Evolutionary conservation across 1,140 invertebrate species (phyloP).

Genomic region (Heliconius eleuchia): DNA sequence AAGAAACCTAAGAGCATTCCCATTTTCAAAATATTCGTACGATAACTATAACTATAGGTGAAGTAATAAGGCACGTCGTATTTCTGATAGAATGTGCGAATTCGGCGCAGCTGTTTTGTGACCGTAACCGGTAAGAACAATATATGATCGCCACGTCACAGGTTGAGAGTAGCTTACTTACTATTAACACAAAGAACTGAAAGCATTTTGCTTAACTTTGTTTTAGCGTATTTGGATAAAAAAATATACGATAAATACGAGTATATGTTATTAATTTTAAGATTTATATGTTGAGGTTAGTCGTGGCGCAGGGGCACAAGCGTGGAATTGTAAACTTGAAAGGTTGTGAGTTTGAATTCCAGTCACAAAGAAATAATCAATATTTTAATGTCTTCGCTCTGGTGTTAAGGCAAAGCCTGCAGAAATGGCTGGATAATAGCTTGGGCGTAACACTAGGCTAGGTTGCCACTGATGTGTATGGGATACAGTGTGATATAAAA

Average conservation of each 20-base stretch:
- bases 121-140: conserved; percentile 44
- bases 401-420: too few species aligned
- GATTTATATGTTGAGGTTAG: too few species aligned
- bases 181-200: neutral
- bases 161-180: neutral
- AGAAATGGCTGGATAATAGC: too few species aligned
- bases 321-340: too few species aligned
- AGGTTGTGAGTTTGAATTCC: too few species aligned
- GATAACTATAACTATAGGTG: conserved; percentile 50
- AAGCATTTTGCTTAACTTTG: neutral
- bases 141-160: conserved; percentile 19
- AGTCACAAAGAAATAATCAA: too few species aligned
- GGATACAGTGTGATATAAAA: too few species aligned
- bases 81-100: conserved; percentile 61
- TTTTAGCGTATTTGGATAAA: neutral
- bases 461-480: too few species aligned
- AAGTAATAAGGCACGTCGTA: conserved; percentile 63
- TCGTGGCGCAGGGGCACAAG: too few species aligned
- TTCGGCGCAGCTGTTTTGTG: conserved; percentile 55
- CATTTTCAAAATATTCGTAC: conserved; percentile 37
- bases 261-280: neutral
- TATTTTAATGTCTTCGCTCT: too few species aligned
- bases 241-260: neutral
- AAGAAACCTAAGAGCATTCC: conserved; percentile 27
- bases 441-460: too few species aligned